Conservation (phyloP, 2,888 invertebrate species). For the Lapara coniferarum region DNA sequence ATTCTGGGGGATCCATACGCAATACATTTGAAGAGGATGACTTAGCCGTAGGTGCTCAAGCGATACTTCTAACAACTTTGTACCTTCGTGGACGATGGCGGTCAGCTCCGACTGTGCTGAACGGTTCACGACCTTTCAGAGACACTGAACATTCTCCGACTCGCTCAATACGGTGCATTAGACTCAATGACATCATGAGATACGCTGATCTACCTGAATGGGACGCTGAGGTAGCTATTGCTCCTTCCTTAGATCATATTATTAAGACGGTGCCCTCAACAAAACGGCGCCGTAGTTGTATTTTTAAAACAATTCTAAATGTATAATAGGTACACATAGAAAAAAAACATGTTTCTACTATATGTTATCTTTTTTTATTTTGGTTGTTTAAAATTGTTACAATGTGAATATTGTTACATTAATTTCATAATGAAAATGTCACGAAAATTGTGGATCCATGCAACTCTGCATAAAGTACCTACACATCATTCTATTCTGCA, state of each 20-base stretch:
- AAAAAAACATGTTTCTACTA: too few relatives aligned
- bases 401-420: too few relatives aligned
- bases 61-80: slow-evolving; percentile 59
- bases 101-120: slow-evolving; percentile 72
- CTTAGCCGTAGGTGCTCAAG: slow-evolving; percentile 55
- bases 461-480: too few relatives aligned
- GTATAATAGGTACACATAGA: too few relatives aligned
- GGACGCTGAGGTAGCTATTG: slow-evolving; percentile 65
- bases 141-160: slow-evolving; percentile 48
- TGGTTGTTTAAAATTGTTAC: too few relatives aligned
- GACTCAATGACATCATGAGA: slow-evolving; percentile 72
- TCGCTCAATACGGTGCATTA: slow-evolving; percentile 66
- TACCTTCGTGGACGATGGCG: slow-evolving; percentile 74
- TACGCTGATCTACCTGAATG: slow-evolving; percentile 65
- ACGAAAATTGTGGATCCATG: too few relatives aligned
- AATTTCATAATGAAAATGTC: too few relatives aligned
- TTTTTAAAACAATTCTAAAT: too few relatives aligned
- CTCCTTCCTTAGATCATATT: background rate
- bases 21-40: slow-evolving; percentile 74
- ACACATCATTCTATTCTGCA: too few relatives aligned
- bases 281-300: too few relatives aligned
- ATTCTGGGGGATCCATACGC: slow-evolving; percentile 69
- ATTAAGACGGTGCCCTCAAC: too few relatives aligned
- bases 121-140: slow-evolving; percentile 62
- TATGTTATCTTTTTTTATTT: too few relatives aligned